phyloP scores from a whole-genome alignment of 2,113 vertebrate species.

The Hypocryptadius cinnamomeus region DNA sequence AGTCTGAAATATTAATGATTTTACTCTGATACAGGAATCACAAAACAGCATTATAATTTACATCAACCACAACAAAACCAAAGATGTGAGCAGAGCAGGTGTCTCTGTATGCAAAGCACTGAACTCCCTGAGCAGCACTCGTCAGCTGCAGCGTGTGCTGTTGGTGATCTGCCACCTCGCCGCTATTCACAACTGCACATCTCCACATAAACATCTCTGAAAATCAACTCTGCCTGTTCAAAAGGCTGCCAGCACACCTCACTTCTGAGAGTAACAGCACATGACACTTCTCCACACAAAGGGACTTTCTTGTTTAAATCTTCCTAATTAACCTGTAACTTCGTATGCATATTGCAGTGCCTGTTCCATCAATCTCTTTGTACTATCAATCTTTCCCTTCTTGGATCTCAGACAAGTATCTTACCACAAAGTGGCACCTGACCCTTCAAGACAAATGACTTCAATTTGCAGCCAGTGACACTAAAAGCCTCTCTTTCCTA shows the following conservation, averaged over 20 bases:
- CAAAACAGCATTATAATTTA: not conserved
- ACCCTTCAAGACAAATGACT: constrained; percentile 69
- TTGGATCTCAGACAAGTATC: constrained; percentile 62
- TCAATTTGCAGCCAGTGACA: constrained; percentile 67
- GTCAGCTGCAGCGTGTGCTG: not conserved
- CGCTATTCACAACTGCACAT: not conserved
- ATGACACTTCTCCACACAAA: constrained; percentile 24
- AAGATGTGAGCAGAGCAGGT: not conserved
- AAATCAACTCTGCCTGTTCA: not conserved
- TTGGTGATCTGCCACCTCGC: not conserved
- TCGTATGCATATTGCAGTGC: constrained; percentile 44
- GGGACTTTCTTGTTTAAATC: constrained; percentile 58
- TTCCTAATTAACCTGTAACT: constrained; percentile 63
- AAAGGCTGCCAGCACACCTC: constrained; percentile 32
- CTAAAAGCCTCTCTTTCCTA: constrained; percentile 57
- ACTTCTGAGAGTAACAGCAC: not conserved
- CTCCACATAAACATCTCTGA: not conserved
- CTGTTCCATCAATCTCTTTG: constrained; percentile 59
- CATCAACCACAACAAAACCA: not conserved
- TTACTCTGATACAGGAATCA: not conserved
- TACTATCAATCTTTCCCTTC: constrained; percentile 60
- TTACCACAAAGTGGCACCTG: constrained; percentile 64
- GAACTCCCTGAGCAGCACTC: not conserved
- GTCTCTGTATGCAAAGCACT: not conserved
- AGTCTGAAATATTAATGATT: not conserved